Evolutionary conservation across 2,797 vertebrate genomes (phyloP).

Genomic region (Anguilla obscura): DNA sequence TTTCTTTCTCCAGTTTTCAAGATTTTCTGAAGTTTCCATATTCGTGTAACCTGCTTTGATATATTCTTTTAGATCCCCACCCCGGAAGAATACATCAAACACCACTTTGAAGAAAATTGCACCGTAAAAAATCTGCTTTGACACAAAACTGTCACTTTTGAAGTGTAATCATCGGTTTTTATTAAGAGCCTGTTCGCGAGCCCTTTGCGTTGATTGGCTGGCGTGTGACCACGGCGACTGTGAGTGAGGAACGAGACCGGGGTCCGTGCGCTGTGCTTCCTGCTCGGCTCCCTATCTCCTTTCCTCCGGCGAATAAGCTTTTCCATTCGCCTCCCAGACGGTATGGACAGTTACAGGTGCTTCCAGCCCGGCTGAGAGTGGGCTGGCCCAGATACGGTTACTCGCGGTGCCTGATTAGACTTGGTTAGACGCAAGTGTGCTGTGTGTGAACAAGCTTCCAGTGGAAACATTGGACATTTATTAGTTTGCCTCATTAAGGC

Average conservation of each 20-base stretch:
- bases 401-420: neutral
- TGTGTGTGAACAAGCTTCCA: neutral
- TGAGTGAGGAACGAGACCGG: neutral
- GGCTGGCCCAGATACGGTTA: neutral
- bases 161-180: neutral
- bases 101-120: neutral
- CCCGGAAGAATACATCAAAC: neutral
- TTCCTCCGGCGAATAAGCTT: neutral
- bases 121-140: neutral
- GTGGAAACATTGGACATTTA: neutral
- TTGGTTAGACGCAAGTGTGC: neutral
- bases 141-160: neutral
- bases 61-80: neutral
- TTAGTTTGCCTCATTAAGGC: neutral
- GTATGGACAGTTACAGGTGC: neutral
- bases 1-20: neutral
- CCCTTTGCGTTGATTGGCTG: neutral
- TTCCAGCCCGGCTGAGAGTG: neutral
- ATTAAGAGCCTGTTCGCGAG: neutral
- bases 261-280: neutral
- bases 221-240: neutral
- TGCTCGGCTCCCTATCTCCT: neutral
- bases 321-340: neutral
- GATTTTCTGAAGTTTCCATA: neutral
- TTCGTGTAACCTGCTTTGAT: neutral